Conservation (phyloP, 2,888 invertebrate species). For the Scelioninae gen. 1 region DNA sequence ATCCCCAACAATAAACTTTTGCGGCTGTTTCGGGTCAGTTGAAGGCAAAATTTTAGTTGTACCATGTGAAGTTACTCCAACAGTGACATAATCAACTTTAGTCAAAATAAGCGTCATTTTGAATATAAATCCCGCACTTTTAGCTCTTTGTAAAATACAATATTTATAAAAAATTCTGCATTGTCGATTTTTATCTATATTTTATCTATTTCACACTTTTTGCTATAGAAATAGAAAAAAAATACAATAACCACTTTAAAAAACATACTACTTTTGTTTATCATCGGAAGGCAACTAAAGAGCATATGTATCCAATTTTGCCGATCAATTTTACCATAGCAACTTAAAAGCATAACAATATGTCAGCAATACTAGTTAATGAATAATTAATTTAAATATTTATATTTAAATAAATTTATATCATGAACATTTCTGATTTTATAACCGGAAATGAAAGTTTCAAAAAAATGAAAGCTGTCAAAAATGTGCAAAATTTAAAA, state of each 20-base stretch:
- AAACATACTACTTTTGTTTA: constrained; percentile 6
- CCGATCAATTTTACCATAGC: constrained; percentile 76
- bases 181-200: not conserved
- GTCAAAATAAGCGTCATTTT: constrained; percentile 92
- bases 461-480: too few relatives aligned
- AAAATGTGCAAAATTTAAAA: too few relatives aligned
- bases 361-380: not conserved
- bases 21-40: constrained; percentile 86
- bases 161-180: constrained; percentile 1
- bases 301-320: not conserved
- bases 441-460: too few relatives aligned
- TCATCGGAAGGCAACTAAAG: not conserved
- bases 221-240: not conserved
- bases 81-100: constrained; percentile 92
- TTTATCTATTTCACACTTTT: not conserved
- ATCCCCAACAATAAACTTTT: constrained; percentile 92
- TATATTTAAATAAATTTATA: not conserved
- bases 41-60: constrained; percentile 91
- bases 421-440: too few relatives aligned
- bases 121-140: constrained; percentile 24
- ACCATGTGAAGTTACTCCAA: constrained; percentile 91
- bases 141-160: not conserved
- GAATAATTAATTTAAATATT: not conserved
- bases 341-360: constrained; percentile 65
- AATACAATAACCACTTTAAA: not conserved